phyloP scores from a whole-genome alignment of 2,113 vertebrate species.

The Eonycteris spelaea region DNA sequence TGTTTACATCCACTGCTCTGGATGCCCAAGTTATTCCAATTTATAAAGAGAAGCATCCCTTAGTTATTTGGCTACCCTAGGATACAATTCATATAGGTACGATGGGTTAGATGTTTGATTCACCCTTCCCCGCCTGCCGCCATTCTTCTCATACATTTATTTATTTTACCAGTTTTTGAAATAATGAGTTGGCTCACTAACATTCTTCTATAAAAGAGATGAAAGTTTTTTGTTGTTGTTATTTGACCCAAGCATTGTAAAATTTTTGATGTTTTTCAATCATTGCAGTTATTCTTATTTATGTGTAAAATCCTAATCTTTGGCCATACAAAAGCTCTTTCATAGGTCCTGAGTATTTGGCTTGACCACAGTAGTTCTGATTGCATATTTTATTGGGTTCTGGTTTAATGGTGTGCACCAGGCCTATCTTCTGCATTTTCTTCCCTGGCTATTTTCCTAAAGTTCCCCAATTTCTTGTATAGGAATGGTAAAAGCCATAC shows the following conservation, averaged over 20 bases:
- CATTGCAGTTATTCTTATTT: background rate
- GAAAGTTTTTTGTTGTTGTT: background rate
- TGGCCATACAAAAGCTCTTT: background rate
- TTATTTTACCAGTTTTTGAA: background rate
- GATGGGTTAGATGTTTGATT: background rate
- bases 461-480: background rate
- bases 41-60: background rate
- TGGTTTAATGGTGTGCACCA: background rate
- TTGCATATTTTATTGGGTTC: background rate
- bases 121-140: rapidly evolving
- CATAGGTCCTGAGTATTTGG: background rate
- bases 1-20: background rate
- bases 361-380: background rate
- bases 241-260: background rate
- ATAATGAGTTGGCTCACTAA: background rate
- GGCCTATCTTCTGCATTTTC: background rate
- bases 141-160: background rate
- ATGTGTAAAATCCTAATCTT: background rate
- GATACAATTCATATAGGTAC: background rate
- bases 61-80: background rate
- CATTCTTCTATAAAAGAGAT: background rate
- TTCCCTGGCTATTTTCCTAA: background rate
- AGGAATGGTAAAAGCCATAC: background rate
- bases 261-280: background rate
- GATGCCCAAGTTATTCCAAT: background rate